These are phyloP conservation scores for Parazoanthus darwini DNA, from an alignment of 92 coral and sea anemone genomes.

Conservation along the genomic window DNA sequence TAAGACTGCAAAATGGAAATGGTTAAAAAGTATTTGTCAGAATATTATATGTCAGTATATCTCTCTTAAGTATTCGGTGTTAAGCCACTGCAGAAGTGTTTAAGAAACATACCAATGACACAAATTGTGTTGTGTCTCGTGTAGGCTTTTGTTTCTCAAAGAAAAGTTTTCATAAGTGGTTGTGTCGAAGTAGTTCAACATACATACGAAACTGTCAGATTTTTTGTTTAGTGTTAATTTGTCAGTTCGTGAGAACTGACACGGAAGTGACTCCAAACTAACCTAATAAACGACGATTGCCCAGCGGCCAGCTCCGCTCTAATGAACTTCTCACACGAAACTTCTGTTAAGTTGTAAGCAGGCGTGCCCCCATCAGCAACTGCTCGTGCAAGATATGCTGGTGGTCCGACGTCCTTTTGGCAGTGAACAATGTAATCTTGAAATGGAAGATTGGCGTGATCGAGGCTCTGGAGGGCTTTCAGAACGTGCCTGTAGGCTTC, in stretches of 20 bases:
- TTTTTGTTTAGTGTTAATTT: not conserved
- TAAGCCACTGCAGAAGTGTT: too few species aligned
- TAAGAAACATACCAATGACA: too few species aligned
- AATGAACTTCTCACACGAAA: not conserved
- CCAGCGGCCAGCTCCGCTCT: not conserved
- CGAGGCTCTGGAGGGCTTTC: slow-evolving; percentile 63
- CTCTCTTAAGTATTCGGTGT: not conserved
- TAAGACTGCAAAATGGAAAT: too few species aligned
- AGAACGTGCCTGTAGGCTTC: slow-evolving; percentile 86
- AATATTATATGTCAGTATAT: not conserved
- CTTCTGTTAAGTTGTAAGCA: slow-evolving; percentile 34
- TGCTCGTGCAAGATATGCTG: slow-evolving; percentile 43
- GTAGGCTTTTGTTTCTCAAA: too few species aligned
- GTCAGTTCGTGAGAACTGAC: not conserved
- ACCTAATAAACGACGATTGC: not conserved
- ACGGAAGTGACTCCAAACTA: not conserved
- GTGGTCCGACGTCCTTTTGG: slow-evolving; percentile 55
- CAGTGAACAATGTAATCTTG: slow-evolving; percentile 79
- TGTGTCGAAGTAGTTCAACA: too few species aligned
- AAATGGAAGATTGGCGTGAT: slow-evolving; percentile 66
- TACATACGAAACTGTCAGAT: too few species aligned
- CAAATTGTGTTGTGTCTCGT: too few species aligned
- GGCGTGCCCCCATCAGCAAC: slow-evolving; percentile 6
- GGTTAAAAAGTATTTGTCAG: not conserved
- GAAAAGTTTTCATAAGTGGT: too few species aligned